Evolutionary conservation across 2,888 invertebrate species (phyloP).

Genomic region (Blastobasis adustella): DNA sequence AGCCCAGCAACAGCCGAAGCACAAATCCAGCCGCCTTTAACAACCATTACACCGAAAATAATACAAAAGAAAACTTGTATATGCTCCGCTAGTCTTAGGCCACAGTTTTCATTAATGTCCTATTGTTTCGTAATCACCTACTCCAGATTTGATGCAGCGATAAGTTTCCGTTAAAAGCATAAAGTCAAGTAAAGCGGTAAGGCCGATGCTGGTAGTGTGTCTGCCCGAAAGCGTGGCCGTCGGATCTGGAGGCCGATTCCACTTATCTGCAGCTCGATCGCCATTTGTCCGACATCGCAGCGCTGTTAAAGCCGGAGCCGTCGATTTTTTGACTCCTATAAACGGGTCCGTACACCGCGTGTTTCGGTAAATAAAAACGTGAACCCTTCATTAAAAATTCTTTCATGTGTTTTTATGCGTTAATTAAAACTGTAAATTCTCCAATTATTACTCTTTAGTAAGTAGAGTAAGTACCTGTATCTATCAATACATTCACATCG

Average conservation of each 20-base stretch:
- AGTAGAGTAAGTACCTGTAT: background rate
- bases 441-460: background rate
- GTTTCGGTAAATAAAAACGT: slow-evolving; percentile 35
- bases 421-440: background rate
- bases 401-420: slow-evolving; percentile 2
- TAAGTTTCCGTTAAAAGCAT: slow-evolving; percentile 63
- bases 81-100: slow-evolving; percentile 42
- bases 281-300: slow-evolving; percentile 43
- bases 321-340: slow-evolving; percentile 46
- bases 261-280: slow-evolving; percentile 55
- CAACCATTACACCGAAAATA: background rate
- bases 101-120: slow-evolving; percentile 62
- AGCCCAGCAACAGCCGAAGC: slow-evolving; percentile 20
- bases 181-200: slow-evolving; percentile 51
- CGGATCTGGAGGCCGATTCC: slow-evolving; percentile 51
- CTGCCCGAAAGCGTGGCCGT: slow-evolving; percentile 44
- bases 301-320: slow-evolving; percentile 33
- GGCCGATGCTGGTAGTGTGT: slow-evolving; percentile 45
- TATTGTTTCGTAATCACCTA: slow-evolving; percentile 66
- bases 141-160: slow-evolving; percentile 56
- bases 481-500: background rate
- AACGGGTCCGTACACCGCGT: slow-evolving; percentile 31
- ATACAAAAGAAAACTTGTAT: slow-evolving; percentile 49
- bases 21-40: slow-evolving; percentile 10
- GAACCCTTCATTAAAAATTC: slow-evolving; percentile 34